Percentiles rank a stretch among this genome's conserved stretches.
These are phyloP conservation scores for Latrodectus geometricus DNA, from an alignment of 1,140 invertebrate species.

Conservation along the genomic window DNA sequence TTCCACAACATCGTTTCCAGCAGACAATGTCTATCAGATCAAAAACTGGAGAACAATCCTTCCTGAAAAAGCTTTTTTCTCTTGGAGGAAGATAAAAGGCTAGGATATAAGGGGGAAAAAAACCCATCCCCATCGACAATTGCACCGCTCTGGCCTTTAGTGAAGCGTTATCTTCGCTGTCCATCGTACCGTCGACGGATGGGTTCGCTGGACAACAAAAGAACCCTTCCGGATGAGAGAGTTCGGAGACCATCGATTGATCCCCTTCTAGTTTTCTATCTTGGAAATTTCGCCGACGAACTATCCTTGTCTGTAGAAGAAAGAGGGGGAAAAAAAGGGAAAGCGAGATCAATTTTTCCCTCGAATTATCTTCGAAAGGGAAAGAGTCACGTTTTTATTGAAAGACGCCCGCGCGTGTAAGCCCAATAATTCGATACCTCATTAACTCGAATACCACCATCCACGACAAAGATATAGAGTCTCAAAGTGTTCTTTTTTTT, in stretches of 20 bases:
- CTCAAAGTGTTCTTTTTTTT: neutral
- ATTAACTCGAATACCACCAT: neutral
- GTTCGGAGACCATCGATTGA: neutral
- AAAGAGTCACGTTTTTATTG: constrained; percentile 1
- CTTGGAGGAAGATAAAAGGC: neutral
- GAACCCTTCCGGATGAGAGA: neutral
- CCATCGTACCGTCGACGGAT: neutral
- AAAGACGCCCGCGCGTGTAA: neutral
- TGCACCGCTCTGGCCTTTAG: neutral
- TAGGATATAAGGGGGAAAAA: neutral
- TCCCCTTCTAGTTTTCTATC: neutral
- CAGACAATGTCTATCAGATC: no score
- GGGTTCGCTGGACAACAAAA: neutral
- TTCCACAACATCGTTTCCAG: no score
- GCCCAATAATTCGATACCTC: neutral
- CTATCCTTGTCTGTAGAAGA: neutral
- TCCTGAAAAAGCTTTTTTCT: neutral
- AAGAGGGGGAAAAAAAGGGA: neutral
- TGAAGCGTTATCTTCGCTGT: neutral
- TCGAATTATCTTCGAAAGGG: neutral
- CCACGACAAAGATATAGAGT: neutral
- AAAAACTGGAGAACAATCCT: no score
- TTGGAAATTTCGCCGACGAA: neutral
- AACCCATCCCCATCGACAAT: neutral
- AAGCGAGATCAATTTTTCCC: neutral